phyloP scores from a whole-genome alignment of 2,797 vertebrate genomes.

The Pipistrellus kuhlii region DNA sequence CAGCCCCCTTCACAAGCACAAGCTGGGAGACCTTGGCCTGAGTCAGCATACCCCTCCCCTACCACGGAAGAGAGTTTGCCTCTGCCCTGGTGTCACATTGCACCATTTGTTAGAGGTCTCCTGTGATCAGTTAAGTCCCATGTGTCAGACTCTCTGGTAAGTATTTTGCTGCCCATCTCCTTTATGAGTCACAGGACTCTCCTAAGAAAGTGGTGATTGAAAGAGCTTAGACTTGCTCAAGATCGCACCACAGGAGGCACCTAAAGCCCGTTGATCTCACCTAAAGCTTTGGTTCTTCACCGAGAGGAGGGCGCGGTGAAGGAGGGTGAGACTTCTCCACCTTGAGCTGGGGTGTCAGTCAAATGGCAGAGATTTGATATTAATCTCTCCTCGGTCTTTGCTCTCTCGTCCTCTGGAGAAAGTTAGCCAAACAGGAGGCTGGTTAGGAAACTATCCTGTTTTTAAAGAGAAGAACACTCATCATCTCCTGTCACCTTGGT shows the following conservation, averaged over 20 bases:
- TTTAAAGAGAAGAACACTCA: constrained; percentile 32
- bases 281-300: not conserved
- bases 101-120: not conserved
- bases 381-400: constrained; percentile 29
- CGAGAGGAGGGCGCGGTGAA: no score
- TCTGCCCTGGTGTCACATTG: not conserved
- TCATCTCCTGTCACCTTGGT: constrained; percentile 1
- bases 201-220: not conserved
- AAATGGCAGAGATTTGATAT: not conserved
- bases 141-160: accelerated
- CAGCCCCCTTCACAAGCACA: not conserved
- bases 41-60: accelerated
- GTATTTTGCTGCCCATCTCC: not conserved
- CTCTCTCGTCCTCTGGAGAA: constrained; percentile 4
- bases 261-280: no score
- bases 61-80: not conserved
- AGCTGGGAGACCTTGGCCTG: not conserved
- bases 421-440: not conserved
- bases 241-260: accelerated
- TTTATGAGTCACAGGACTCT: accelerated
- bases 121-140: no score
- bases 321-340: not conserved
- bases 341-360: not conserved
- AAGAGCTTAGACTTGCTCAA: not conserved
- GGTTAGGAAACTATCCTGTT: constrained; percentile 21